Evolutionary conservation across 2,888 invertebrate species (phyloP).

Genomic region (Atethmia centrago): DNA sequence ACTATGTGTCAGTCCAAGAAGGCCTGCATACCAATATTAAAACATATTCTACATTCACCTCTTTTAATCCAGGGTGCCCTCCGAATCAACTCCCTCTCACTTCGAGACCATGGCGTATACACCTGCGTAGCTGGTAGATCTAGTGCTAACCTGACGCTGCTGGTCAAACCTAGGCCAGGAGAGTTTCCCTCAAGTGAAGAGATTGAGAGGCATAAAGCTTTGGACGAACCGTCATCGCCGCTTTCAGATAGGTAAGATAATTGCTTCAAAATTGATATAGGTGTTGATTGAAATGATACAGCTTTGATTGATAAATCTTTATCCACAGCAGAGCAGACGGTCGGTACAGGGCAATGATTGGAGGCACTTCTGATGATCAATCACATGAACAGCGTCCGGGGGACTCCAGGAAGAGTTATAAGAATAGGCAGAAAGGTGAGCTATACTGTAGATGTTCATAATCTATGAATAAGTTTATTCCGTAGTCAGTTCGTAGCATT

Average conservation of each 20-base stretch:
- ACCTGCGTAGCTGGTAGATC: slow-evolving; percentile 96
- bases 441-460: too few relatives aligned
- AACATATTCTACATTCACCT: slow-evolving; percentile 12
- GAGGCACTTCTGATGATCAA: slow-evolving; percentile 91
- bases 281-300: neutral
- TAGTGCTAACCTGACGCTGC: slow-evolving; percentile 94
- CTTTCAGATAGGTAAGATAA: slow-evolving; percentile 83
- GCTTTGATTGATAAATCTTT: neutral
- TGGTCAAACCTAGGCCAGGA: slow-evolving; percentile 95
- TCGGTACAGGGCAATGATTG: slow-evolving; percentile 86
- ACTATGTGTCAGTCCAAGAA: too few relatives aligned
- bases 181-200: slow-evolving; percentile 96
- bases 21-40: neutral
- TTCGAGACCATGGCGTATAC: slow-evolving; percentile 96
- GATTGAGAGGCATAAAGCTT: slow-evolving; percentile 90
- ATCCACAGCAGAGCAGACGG: slow-evolving; percentile 84
- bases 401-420: slow-evolving; percentile 84
- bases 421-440: slow-evolving; percentile 82
- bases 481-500: too few relatives aligned
- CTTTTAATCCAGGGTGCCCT: slow-evolving; percentile 92
- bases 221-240: slow-evolving; percentile 87
- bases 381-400: slow-evolving; percentile 92
- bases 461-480: too few relatives aligned
- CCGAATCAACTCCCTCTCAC: slow-evolving; percentile 94
- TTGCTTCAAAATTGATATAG: neutral